A percentile compares a stretch with the other conserved stretches of the same genome.
Evolutionary conservation across 2,888 invertebrate genomes (phyloP).

Genomic region (Athripsodes cinereus): DNA sequence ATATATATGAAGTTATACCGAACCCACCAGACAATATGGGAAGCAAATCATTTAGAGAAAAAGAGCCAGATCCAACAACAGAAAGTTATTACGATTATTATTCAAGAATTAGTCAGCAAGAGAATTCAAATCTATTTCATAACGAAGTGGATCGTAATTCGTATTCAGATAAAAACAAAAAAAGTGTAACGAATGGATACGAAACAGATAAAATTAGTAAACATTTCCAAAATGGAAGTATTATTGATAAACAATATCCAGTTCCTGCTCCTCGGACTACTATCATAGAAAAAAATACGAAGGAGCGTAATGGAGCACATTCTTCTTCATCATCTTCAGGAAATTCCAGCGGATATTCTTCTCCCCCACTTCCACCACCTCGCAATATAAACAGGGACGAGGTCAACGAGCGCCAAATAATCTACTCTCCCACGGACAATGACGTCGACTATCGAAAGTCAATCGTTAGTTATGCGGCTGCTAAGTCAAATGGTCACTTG

Average conservation of each 20-base stretch:
- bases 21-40: slow-evolving; percentile 41
- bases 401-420: slow-evolving; percentile 17
- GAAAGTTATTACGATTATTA: slow-evolving; percentile 51
- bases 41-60: slow-evolving; percentile 33
- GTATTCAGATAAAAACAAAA: slow-evolving; percentile 29
- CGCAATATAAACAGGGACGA: slow-evolving; percentile 7
- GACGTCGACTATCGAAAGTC: slow-evolving; percentile 26
- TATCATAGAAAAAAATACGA: neutral
- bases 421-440: slow-evolving; percentile 21
- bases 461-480: slow-evolving; percentile 18
- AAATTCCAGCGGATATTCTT: slow-evolving; percentile 16
- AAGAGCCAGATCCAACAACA: slow-evolving; percentile 45
- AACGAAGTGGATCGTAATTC: slow-evolving; percentile 31
- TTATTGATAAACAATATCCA: slow-evolving; percentile 32
- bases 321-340: slow-evolving; percentile 13
- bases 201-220: slow-evolving; percentile 30
- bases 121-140: slow-evolving; percentile 39
- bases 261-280: slow-evolving; percentile 28
- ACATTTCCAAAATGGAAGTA: slow-evolving; percentile 29
- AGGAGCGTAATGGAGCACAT: slow-evolving; percentile 3
- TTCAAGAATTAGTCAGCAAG: slow-evolving; percentile 48
- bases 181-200: slow-evolving; percentile 26
- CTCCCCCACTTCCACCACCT: slow-evolving; percentile 9
- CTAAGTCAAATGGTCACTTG: slow-evolving; percentile 18
- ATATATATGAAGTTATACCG: slow-evolving; percentile 40